Conservation (phyloP, 2,113 vertebrate genomes). For the Lamprotornis superbus region DNA sequence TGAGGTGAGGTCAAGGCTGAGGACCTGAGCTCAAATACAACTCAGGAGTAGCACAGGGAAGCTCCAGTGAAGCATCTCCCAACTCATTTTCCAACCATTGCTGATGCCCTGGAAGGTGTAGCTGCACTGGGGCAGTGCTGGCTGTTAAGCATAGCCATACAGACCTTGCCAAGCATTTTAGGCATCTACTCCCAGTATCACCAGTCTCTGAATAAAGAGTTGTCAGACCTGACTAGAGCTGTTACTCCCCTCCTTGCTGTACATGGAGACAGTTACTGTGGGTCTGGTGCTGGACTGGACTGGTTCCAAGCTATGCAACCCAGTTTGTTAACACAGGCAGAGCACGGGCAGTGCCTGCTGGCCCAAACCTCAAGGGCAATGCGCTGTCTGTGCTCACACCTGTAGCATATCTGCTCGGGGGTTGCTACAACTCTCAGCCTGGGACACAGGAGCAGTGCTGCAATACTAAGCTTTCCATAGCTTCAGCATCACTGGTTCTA, state of each 20-base stretch:
- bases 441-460: rapidly evolving
- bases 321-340: background rate
- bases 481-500: background rate
- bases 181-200: background rate
- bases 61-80: background rate
- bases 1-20: background rate
- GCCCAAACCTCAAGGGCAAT: background rate
- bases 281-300: background rate
- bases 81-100: background rate
- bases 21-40: background rate
- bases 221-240: background rate
- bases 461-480: background rate
- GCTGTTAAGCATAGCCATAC: background rate
- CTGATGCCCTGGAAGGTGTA: background rate
- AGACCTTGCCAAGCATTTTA: background rate
- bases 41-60: background rate
- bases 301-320: background rate
- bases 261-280: background rate
- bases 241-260: background rate
- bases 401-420: background rate
- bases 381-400: background rate
- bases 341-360: background rate
- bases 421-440: background rate
- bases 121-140: background rate
- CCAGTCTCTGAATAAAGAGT: background rate